Conservation (phyloP, 2,113 vertebrate genomes). For the Vidua macroura region DNA sequence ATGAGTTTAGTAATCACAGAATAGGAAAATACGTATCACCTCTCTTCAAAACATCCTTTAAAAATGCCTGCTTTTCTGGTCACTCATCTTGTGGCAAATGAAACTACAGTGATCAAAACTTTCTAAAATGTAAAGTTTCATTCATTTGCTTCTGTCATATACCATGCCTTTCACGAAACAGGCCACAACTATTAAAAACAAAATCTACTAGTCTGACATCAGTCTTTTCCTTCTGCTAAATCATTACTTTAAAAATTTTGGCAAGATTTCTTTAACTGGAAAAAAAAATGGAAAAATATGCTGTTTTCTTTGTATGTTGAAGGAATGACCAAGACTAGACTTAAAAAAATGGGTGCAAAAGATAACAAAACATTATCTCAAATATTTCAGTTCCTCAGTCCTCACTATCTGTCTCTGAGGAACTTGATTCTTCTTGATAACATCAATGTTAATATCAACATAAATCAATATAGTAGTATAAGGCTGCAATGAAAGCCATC, state of each 20-base stretch:
- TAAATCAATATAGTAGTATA: background rate
- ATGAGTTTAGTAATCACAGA: background rate
- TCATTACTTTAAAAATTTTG: slow-evolving; percentile 45
- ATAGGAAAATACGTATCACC: background rate
- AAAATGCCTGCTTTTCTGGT: background rate
- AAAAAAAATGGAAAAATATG: background rate
- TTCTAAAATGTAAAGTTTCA: background rate
- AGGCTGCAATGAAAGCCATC: background rate
- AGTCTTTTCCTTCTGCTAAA: slow-evolving; percentile 38
- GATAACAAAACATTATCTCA: background rate
- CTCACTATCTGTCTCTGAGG: background rate
- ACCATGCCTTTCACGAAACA: background rate
- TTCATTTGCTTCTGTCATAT: background rate
- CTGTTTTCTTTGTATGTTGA: background rate
- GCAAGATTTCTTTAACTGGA: slow-evolving; percentile 69
- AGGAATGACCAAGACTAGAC: background rate
- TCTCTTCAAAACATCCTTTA: background rate
- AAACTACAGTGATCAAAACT: background rate
- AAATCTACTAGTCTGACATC: background rate
- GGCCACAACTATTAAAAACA: background rate
- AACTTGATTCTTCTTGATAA: background rate
- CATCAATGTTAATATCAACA: background rate
- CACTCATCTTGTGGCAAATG: background rate
- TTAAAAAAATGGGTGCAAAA: background rate
- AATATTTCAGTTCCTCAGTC: background rate